Evolutionary conservation across 2,888 invertebrate genomes (phyloP).

Genomic region (Embidobia sp.): DNA sequence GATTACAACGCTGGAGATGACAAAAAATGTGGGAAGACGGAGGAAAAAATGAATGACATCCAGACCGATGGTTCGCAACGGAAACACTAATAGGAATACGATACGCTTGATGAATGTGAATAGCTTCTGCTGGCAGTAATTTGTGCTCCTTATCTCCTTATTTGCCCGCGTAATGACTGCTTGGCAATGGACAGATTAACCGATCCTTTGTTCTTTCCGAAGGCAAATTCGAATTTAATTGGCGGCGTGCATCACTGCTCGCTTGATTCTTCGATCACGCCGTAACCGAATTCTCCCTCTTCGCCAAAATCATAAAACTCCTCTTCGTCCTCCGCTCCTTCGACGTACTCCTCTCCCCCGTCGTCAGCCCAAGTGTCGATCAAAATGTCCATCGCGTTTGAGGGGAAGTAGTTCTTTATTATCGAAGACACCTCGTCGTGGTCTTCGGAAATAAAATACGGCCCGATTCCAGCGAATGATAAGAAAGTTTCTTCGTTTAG

Average conservation of each 20-base stretch:
- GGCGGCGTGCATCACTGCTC: background rate
- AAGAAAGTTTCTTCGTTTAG: conserved; percentile 85
- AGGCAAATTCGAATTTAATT: conserved; percentile 28
- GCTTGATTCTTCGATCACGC: conserved; percentile 17
- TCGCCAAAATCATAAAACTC: conserved; percentile 61
- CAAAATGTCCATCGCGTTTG: conserved; percentile 76
- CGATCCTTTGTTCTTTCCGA: background rate
- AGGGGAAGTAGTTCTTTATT: conserved; percentile 87
- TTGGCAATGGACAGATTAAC: conserved; percentile 16
- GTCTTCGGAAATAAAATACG: conserved; percentile 87
- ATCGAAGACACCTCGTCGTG: conserved; percentile 85
- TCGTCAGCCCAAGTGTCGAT: conserved; percentile 39
- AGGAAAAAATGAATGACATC: conserved; percentile 46
- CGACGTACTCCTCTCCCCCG: conserved; percentile 59
- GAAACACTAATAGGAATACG: conserved; percentile 67
- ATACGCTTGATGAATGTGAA: conserved; percentile 69
- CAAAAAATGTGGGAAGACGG: conserved; percentile 33
- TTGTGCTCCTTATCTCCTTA: conserved; percentile 66
- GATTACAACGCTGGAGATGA: background rate
- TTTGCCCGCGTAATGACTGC: conserved; percentile 69
- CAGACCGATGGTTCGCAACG: conserved; percentile 44
- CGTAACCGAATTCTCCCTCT: conserved; percentile 53
- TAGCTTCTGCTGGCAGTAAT: conserved; percentile 68
- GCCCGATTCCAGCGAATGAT: conserved; percentile 85
- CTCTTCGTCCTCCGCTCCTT: conserved; percentile 53